phyloP scores from a whole-genome alignment of 2,797 vertebrate genomes.

The Acrocephalus scirpaceus region DNA sequence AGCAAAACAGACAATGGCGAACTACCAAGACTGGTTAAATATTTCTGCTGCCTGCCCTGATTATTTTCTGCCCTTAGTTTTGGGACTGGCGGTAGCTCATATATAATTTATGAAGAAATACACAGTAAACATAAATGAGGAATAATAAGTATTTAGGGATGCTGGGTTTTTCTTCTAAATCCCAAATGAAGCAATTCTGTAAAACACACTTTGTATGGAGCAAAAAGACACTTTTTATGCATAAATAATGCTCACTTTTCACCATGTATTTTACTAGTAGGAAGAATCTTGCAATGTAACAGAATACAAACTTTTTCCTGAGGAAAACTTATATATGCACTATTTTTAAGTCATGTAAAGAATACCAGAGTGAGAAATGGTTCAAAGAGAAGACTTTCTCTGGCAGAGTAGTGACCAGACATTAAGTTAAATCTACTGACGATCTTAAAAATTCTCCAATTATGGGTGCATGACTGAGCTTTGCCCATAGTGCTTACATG shows the following conservation, averaged over 20 bases:
- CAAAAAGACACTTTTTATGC: neutral
- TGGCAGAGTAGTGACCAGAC: neutral
- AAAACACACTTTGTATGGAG: neutral
- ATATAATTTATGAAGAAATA: neutral
- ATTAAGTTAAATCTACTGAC: neutral
- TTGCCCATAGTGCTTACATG: neutral
- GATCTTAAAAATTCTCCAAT: neutral
- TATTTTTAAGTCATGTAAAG: neutral
- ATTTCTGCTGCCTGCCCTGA: neutral
- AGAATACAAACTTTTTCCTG: neutral
- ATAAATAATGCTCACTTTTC: neutral
- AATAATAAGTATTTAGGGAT: neutral
- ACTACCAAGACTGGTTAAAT: neutral
- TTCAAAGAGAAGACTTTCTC: neutral
- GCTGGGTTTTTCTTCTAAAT: neutral
- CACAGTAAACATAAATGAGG: neutral
- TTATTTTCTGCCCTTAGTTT: neutral
- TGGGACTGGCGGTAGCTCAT: neutral
- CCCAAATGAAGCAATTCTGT: neutral
- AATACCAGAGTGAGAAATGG: neutral
- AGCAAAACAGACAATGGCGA: neutral
- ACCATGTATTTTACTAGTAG: neutral
- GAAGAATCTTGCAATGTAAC: neutral
- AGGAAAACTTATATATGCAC: neutral
- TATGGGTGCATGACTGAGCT: neutral